phyloP scores from a whole-genome alignment of 1,140 invertebrate genomes.

The Ditylenchus dipsaci region DNA sequence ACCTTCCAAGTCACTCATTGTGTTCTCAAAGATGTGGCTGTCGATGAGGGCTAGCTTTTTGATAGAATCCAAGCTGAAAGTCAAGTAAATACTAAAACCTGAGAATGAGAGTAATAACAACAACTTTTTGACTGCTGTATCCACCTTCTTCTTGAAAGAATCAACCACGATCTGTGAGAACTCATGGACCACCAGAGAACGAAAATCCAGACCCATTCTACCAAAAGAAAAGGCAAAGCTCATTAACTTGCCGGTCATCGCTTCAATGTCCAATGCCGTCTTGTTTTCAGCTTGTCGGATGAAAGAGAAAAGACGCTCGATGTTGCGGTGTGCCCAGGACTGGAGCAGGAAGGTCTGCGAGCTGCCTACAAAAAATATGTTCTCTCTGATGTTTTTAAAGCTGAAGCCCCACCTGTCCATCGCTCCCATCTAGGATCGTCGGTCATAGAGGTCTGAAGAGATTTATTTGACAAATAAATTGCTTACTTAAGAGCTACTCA shows the following conservation, averaged over 20 bases:
- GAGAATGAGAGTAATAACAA: neutral
- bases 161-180: constrained; percentile 43
- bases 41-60: constrained; percentile 42
- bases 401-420: too few relatives aligned
- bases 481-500: constrained; percentile 21
- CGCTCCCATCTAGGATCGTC: constrained; percentile 53
- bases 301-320: constrained; percentile 39
- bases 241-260: constrained; percentile 47
- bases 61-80: constrained; percentile 29
- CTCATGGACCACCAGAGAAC: constrained; percentile 42
- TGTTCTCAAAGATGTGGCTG: constrained; percentile 47
- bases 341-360: constrained; percentile 53
- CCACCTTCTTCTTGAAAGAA: constrained; percentile 32
- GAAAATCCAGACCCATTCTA: constrained; percentile 56
- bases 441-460: constrained; percentile 18
- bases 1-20: constrained; percentile 31
- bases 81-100: neutral
- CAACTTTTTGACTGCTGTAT: constrained; percentile 31
- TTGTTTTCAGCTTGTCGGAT: constrained; percentile 31
- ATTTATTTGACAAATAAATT: neutral
- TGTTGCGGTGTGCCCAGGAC: constrained; percentile 51
- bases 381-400: too few relatives aligned
- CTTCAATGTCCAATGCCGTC: constrained; percentile 36
- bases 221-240: constrained; percentile 55
- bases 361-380: constrained; percentile 53